Evolutionary conservation across 2,888 invertebrate species (phyloP), one percentile per base, ranked within the genome.

Genomic region (Eustalomyia histrio): DNA sequence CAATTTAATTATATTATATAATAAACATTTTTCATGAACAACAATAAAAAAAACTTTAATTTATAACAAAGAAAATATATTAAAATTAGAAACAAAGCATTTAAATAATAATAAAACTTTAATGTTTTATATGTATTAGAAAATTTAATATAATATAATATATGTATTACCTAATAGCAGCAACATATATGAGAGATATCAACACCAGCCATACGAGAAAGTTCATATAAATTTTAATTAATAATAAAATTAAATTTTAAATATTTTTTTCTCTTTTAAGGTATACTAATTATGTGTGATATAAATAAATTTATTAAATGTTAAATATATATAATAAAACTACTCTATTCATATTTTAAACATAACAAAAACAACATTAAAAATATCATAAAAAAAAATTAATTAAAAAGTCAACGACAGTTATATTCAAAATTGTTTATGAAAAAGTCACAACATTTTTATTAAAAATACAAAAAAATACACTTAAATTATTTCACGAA

Each of bases 161-260:
- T 2, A 39, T 39, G 39, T 47, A 43, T 43, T 43, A 43, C 43
- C 12, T 43, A 43, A 43, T 43, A 2, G 24, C 5, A 2, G 5
- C 24, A 3, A 29, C 21, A 21, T 21, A 21, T 21, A 21, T 21
- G 21, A 21, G 21, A 21, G 21, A 21, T 29, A 29, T 24, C 2
- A 24, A 24, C 5, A 24, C 3, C 3, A 24, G 5, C 2, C 8
- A 43, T 4, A 43, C 47, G 73, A 64, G 73, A 73, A 73, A 73
- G 73, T 64, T 64, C 47, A 73, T 52, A 39, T 35, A 50, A 50
- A 35, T 58, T 65, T 74, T 65, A 58, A 74, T 74, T 65, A 50
- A 58, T 50, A 57, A 65, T 74, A 50, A 74, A 74, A 74, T 5
- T 29, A 8, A 63, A 43, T 43, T 63, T 24, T 52, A 17, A 2